Base-by-base conservation (phyloP, 2,113 vertebrate species). In the Gnathonemus echidnorhynchus region DNA sequence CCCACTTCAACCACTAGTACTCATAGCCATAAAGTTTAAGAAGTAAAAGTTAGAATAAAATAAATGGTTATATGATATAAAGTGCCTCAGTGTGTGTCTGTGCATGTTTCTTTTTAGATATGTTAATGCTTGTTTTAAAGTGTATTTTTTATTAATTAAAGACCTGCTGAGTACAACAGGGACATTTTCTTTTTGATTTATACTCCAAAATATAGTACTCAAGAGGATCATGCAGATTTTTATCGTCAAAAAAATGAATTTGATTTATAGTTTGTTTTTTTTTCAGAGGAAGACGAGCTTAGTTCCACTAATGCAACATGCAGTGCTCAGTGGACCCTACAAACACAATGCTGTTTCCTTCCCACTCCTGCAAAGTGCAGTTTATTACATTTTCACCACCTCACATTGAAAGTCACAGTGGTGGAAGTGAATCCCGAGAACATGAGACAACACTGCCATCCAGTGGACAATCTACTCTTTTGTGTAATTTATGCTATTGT, bases 251-350 rank as follows among this genome's bases (percentile, higher is more conserved):
- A 89, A 50, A 89, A 35, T 45, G 11, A 77, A 77, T 45, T 84
- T 83, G 46, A 52, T 89, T 80, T 48, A 89, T 80, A 83, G 70
- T 77, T 83, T 80, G 4, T 89, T 50, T 83, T 52, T 89, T 53
- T 62, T 53, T 50, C 70, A 80, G 50, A 80, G 49, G 48, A 77
- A 52, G 48, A 83, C 15, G 2, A 89, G 48, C 74, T 42, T 80
- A 89, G 74, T 21, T 21, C 50, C 49, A 35, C 70, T 83, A 56
- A 89, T 89, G 88, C 48, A 52, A 45, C 74, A 56, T 46, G 66
- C 88, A 88, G 88, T 88, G 88, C 58, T 88, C 88, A 88, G 45
- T 74, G 66, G 62, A 88, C 88, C 88, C 66, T 88, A 50, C 88
- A 74, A 77, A 77, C 45, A 88, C 88, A 88, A 74, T 77, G 58